Base-by-base conservation (phyloP, 2,888 invertebrate species). In the Andricus quercusramuli region DNA sequence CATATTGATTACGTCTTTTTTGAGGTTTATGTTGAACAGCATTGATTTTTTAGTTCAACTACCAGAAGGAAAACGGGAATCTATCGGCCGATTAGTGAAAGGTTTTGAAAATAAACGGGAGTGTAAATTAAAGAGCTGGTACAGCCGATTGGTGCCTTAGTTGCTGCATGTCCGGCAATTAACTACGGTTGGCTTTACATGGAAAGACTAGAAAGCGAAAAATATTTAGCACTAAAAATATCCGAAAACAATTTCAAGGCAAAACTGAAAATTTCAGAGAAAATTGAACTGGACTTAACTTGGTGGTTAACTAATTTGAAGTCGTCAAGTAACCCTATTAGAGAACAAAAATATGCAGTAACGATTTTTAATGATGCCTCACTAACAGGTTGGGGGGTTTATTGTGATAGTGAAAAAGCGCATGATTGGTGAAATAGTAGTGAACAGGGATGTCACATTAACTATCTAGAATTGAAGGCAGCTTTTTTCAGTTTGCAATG, bases 281-380 rank as follows among this genome's bases (percentile, higher is more conserved):
- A 66, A 37, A 22, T 32, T 9, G 20, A 66, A 8, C 20, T 2
- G 11, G n/a, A 66, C 37, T 13, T 66, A 3, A 8, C 17, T 8
- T 66, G 66, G 22, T 37, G 41, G n/a, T 8, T 66, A 9, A 9
- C 17, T n/a, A 37, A 66, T 3, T n/a, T n/a, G 3, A 15, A 13
- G 1, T 1, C 17, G 9, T 22, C 37, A 3, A n/a, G 11, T 51
- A 67, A 47, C 20, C 47, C 25, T 1, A 80, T 65, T 6, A 13
- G 78, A n/a, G 41, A 17, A 15, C n/a, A 67, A 4, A 29, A 13
- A 1, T 78, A 56, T 32, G 2, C 13, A 11, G 37, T 22, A 32
- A 65, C 29, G 17, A 80, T 78, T 13, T 78, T 68, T 5, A 64
- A 78, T 1, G 66, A 80, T 37, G 64, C 80, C 3, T 78, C 65